Base-by-base conservation (phyloP, 2,797 vertebrate species). In the Leptoclinus maculatus region DNA sequence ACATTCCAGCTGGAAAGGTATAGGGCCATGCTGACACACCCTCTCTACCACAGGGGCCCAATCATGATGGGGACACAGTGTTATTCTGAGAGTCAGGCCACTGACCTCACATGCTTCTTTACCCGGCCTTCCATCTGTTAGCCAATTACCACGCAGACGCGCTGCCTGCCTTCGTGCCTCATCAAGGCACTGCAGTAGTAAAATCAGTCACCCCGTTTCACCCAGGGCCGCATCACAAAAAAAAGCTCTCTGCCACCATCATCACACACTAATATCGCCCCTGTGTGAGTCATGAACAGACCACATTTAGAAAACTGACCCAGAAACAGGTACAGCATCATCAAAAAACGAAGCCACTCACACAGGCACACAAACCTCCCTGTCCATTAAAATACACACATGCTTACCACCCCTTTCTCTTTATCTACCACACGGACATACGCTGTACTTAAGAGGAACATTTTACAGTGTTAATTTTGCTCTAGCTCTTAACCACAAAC, bases 181-280 rank as follows among this genome's bases (percentile, higher is more conserved):
- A 64, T 82, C 38, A 25, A 64, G 16, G 65, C 69, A 60, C 79
- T n/a, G 81, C 81, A 54, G 84, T 72, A 75, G 85, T 87, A 83
- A 89, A 92, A 87, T 88, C 87, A 67, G 78, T 82, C 90, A 83
- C 83, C 83, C 88, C 80, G 10, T 83, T 86, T 88, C 79, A 85
- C 83, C 77, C 65, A 16, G 39, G 66, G 84, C 78, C 1, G 14
- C 71, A 64, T 43, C 1, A 10, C 57, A 49, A 64, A 76, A 74
- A 60, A 84, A 83, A 76, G 19, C 62, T 75, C 57, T 23, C 70
- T 25, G 53, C 64, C 74, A 72, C 58, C 72, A 76, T 80, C 80
- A 71, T 63, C 65, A 53, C 74, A 76, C 43, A 8, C 84, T 83
- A 71, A 85, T 87, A 74, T 87, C 76, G 66, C 74, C 81, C 74